Percentiles rank a stretch among this genome's conserved stretches.
Evolutionary conservation across 2,113 vertebrate genomes (phyloP).

Genomic region (Hippocampus mohnikei): DNA sequence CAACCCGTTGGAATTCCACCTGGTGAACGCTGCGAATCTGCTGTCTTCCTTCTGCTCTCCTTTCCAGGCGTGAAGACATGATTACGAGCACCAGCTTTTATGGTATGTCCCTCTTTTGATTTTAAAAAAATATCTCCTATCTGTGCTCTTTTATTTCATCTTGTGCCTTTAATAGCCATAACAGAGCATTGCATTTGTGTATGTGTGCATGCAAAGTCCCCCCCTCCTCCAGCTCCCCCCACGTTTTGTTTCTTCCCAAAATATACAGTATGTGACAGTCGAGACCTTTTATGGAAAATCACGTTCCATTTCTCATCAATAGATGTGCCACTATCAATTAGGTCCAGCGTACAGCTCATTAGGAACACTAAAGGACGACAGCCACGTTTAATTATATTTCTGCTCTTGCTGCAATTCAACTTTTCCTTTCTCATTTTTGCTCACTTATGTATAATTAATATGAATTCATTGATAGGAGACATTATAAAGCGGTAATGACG

Average conservation of each 20-base stretch:
- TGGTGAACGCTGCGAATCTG: constrained; percentile 81
- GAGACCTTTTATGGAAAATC: constrained; percentile 6
- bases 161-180: neutral
- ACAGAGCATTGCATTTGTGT: neutral
- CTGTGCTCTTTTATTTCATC: constrained; percentile 19
- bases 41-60: constrained; percentile 62
- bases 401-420: constrained; percentile 19
- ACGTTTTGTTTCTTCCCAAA: neutral
- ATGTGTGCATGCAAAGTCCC: constrained; percentile 50
- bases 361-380: constrained; percentile 14
- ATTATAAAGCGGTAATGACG: neutral
- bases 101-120: constrained; percentile 87
- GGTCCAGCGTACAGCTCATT: constrained; percentile 16
- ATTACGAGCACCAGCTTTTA: constrained; percentile 99
- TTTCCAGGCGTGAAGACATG: constrained; percentile 95
- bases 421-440: constrained; percentile 26
- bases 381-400: constrained; percentile 34
- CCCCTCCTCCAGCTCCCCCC: no score
- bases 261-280: neutral
- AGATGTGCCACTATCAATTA: constrained; percentile 23
- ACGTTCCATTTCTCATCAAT: constrained; percentile 30
- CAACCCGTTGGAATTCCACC: constrained; percentile 99
- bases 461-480: neutral
- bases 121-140: constrained; percentile 65
- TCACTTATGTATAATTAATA: neutral